Base-by-base conservation (phyloP, 2,797 vertebrate species). In the Enteromius paludinosus region DNA sequence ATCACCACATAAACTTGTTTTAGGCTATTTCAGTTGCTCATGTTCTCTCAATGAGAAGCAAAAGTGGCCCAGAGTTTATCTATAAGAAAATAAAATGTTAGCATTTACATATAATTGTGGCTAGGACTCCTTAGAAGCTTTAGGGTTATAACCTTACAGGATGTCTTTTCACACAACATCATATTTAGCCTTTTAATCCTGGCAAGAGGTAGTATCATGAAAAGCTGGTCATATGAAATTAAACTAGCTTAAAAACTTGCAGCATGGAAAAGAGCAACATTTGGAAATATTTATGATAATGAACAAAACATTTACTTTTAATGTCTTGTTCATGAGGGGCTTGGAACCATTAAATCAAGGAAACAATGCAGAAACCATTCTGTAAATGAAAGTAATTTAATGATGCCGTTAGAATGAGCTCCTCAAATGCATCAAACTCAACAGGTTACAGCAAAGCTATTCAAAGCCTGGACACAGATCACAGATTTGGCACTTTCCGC, bases 1-100 rank as follows among this genome's bases (percentile, higher is more conserved):
- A 35, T 65, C 25, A 62, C 14, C 25, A 17, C 25, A 30, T 28
- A 15, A 28, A 28, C 25, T 62, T 62, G 59, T 62, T 28, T 62
- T 8, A 23, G 2, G 38, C 65, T 23, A 7, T 68, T 68, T 41
- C 11, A 41, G 11, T 41, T 68, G 65, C 20, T 23, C 11, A 68
- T 23, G 65, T 41, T 23, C 35, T 41, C 35, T 68, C 35, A n/a
- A 10, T 66, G 20, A n/a, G 33, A 20, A 66, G 20, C 11, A n/a
- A 41, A 68, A n/a, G 25, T 62, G 23, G 17, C 30, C 17, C 17
- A 65, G 9, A 35, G 30, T 68, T 23, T 15, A 23, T 68, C 5
- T 68, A 41, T 70, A 45, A 69, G 41, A 69, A 69, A 70, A 15
- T 47, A 25, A 69, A 69, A 45, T 25, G 23, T 25, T 28, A 70